A percentile compares a stretch with the other conserved stretches of the same genome.
These are phyloP conservation scores for Metalampra italica DNA, from an alignment of 2,888 invertebrate species.

Conservation along the genomic window DNA sequence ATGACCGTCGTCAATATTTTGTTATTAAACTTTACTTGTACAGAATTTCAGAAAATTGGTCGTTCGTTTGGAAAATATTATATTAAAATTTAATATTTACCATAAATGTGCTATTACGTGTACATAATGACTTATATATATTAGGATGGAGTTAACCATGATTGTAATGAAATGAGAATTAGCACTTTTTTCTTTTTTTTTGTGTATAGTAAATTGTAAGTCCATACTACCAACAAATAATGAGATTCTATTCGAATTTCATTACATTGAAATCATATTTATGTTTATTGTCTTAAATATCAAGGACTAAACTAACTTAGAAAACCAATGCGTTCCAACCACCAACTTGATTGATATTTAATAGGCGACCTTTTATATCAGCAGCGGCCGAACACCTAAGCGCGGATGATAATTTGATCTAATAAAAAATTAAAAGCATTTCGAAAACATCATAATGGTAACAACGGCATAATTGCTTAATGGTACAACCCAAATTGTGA, in stretches of 20 bases:
- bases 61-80: too few species aligned
- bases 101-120: too few species aligned
- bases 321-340: conserved; percentile 14
- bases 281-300: conserved; percentile 19
- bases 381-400: conserved; percentile 59
- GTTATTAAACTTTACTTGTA: background rate
- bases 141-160: too few species aligned
- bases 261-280: conserved; percentile 4
- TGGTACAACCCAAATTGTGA: conserved; percentile 65
- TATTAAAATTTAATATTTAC: too few species aligned
- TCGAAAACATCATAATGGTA: conserved; percentile 70
- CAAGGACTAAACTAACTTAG: conserved; percentile 12
- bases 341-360: conserved; percentile 69
- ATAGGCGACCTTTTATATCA: conserved; percentile 52
- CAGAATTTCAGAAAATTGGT: too few species aligned
- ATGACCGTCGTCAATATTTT: background rate
- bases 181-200: too few species aligned
- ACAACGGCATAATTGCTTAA: conserved; percentile 75
- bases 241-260: background rate
- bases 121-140: background rate
- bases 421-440: conserved; percentile 77
- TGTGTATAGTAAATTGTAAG: too few species aligned
- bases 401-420: conserved; percentile 59
- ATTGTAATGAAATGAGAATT: too few species aligned
- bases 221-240: conserved; percentile 1